Evolutionary conservation across 2,797 vertebrate species (phyloP).

Genomic region (Schizopygopsis pylzovi): DNA sequence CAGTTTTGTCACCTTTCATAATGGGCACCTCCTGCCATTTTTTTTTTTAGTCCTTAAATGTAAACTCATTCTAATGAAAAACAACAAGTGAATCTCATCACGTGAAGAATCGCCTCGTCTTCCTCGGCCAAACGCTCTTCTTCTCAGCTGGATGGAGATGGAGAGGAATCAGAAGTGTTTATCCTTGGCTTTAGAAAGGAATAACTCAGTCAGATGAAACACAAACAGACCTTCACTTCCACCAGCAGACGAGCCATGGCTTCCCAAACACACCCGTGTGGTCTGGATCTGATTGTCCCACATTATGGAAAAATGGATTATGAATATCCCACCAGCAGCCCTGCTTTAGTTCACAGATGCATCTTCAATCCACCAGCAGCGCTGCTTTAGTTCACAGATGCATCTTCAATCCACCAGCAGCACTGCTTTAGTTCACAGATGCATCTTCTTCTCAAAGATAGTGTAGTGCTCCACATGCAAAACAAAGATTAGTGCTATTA

Average conservation of each 20-base stretch:
- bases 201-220: conserved; percentile 20
- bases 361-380: too few species aligned
- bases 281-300: not conserved
- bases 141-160: conserved; percentile 16
- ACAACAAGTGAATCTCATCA: not conserved
- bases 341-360: too few species aligned
- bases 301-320: not conserved
- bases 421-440: too few species aligned
- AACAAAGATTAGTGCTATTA: too few species aligned
- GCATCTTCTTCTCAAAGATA: too few species aligned
- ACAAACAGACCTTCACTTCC: conserved; percentile 38
- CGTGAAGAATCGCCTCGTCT: not conserved
- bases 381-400: too few species aligned
- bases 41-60: not conserved
- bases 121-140: not conserved
- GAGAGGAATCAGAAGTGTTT: conserved; percentile 38
- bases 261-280: conserved; percentile 2
- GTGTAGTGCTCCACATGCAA: too few species aligned
- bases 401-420: too few species aligned
- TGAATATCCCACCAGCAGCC: not conserved
- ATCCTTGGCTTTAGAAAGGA: not conserved
- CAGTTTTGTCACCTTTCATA: too few species aligned
- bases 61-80: not conserved
- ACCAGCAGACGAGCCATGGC: not conserved
- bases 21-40: too few species aligned